A percentile compares a stretch with the other conserved stretches of the same genome.
Evolutionary conservation across 2,888 invertebrate species (phyloP).

Genomic region (Hirtodrosophila confusa): DNA sequence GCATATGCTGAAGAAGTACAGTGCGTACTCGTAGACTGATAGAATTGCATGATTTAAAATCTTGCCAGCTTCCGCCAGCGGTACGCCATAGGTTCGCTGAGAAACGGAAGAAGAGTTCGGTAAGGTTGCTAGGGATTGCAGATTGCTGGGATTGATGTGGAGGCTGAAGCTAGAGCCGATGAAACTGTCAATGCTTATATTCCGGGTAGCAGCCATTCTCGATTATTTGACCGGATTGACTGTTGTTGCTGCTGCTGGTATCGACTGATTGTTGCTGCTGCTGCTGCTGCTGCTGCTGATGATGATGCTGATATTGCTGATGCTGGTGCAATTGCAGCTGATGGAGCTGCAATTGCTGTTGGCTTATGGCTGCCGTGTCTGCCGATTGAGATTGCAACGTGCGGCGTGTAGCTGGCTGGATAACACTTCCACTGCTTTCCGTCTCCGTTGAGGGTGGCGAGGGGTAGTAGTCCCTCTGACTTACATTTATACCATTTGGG

Average conservation of each 20-base stretch:
- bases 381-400: slow-evolving; percentile 69
- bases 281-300: slow-evolving; percentile 81
- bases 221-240: slow-evolving; percentile 85
- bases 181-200: slow-evolving; percentile 90
- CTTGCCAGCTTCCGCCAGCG: slow-evolving; percentile 37
- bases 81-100: slow-evolving; percentile 3
- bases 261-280: slow-evolving; percentile 83
- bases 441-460: slow-evolving; percentile 85
- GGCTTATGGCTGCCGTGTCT: slow-evolving; percentile 76
- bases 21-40: slow-evolving; percentile 19
- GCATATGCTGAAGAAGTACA: slow-evolving; percentile 21
- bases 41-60: slow-evolving; percentile 26
- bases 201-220: slow-evolving; percentile 89
- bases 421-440: slow-evolving; percentile 86
- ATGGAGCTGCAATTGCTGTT: slow-evolving; percentile 80
- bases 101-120: slow-evolving; percentile 1
- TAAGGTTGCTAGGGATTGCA: neutral
- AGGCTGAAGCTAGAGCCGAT: slow-evolving; percentile 38
- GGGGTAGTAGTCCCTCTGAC: slow-evolving; percentile 85
- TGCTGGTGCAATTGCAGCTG: slow-evolving; percentile 69
- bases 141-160: neutral
- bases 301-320: slow-evolving; percentile 68
- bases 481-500: slow-evolving; percentile 84
- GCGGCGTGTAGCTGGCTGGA: slow-evolving; percentile 82
- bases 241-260: slow-evolving; percentile 84